Evolutionary conservation across 1,140 invertebrate species (phyloP).

Genomic region (Hirudo medicinalis): DNA sequence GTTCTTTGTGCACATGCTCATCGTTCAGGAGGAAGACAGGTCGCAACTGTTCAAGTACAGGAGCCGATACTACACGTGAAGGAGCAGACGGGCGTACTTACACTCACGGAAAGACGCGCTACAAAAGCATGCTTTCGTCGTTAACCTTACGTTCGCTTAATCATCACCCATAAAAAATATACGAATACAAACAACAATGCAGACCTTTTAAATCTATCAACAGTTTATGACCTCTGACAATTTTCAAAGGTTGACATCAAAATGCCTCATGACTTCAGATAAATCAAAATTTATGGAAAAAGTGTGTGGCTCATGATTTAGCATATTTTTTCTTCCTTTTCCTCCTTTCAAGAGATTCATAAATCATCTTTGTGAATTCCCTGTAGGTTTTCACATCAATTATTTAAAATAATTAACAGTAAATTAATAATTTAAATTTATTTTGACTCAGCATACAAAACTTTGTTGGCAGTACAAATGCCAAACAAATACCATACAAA

Average conservation of each 20-base stretch:
- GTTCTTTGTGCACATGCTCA: conserved; percentile 20
- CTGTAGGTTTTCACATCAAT: neutral
- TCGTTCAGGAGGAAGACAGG: conserved; percentile 18
- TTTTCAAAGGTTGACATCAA: neutral
- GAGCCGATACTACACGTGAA: conserved; percentile 15
- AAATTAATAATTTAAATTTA: neutral
- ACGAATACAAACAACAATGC: neutral
- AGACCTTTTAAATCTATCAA: neutral
- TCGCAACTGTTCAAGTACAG: conserved; percentile 19
- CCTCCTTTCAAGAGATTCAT: neutral
- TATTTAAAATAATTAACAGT: neutral
- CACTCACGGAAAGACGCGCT: neutral
- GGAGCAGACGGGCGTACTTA: neutral
- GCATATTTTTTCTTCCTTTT: neutral
- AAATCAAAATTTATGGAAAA: neutral
- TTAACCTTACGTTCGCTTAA: neutral
- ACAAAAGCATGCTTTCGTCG: neutral
- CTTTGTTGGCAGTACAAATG: too few species aligned
- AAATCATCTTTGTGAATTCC: conserved; percentile 10
- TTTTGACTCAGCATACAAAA: neutral
- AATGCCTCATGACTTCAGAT: neutral
- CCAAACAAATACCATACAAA: too few species aligned
- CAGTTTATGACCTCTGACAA: neutral
- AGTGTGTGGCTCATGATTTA: neutral
- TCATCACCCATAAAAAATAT: neutral